Evolutionary conservation across 2,797 vertebrate genomes (phyloP).

Genomic region (Hydrocynus forskahlii): DNA sequence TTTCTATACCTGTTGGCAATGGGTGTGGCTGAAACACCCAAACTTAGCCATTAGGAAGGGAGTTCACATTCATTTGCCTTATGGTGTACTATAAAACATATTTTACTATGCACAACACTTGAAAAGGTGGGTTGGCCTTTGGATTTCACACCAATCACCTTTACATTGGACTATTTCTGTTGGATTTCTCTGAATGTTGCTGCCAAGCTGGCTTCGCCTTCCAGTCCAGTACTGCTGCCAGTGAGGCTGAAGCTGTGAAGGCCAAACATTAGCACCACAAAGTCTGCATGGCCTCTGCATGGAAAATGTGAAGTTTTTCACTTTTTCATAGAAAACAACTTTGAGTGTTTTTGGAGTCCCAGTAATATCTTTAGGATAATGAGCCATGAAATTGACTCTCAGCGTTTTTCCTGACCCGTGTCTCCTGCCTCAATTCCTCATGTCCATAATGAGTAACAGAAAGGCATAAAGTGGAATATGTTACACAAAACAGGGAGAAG

Average conservation of each 20-base stretch:
- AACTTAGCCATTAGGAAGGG: too few relatives aligned
- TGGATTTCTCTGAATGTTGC: constrained; percentile 14
- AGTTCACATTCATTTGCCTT: constrained; percentile 1
- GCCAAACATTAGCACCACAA: constrained; percentile 6
- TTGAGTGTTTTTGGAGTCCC: constrained; percentile 18
- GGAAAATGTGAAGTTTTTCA: constrained; percentile 8
- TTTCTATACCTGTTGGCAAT: too few relatives aligned
- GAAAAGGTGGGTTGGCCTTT: not conserved
- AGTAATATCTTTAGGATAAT: constrained; percentile 51
- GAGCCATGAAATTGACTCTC: constrained; percentile 53
- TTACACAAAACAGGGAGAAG: constrained; percentile 2
- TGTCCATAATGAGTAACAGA: constrained; percentile 29
- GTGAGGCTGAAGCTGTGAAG: not conserved
- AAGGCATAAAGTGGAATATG: constrained; percentile 2
- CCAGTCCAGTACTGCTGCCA: constrained; percentile 8
- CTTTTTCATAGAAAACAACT: constrained; percentile 28
- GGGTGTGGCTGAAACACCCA: too few relatives aligned
- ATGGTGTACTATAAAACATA: too few relatives aligned
- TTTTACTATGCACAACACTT: too few relatives aligned
- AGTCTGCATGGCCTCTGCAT: constrained; percentile 6
- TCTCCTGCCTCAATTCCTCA: constrained; percentile 28
- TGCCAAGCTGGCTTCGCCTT: constrained; percentile 5
- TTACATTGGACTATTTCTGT: constrained; percentile 23
- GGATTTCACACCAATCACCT: constrained; percentile 13
- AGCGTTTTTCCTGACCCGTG: constrained; percentile 33